phyloP scores from a whole-genome alignment of 2,113 vertebrate genomes.

The Menidia beryllina region DNA sequence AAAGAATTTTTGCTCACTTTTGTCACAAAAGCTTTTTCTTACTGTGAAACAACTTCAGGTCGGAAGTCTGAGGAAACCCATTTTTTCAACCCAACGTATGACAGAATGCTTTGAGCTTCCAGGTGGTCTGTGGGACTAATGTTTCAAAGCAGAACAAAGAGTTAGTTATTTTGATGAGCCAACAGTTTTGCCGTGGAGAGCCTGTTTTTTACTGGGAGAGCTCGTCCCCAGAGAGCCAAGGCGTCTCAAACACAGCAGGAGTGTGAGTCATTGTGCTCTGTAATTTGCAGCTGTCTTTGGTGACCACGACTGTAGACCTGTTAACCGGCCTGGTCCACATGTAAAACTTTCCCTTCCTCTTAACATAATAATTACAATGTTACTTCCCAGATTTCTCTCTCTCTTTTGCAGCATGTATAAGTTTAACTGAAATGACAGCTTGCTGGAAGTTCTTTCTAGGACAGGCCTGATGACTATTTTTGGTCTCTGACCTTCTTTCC shows the following conservation, averaged over 20 bases:
- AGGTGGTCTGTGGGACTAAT: constrained; percentile 50
- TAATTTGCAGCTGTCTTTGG: constrained; percentile 79
- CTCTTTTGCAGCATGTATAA: constrained; percentile 69
- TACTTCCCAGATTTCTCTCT: constrained; percentile 67
- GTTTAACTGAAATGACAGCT: constrained; percentile 70
- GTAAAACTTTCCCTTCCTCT: constrained; percentile 77
- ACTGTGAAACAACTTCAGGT: neutral
- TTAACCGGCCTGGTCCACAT: constrained; percentile 77
- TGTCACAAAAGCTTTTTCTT: too few relatives aligned
- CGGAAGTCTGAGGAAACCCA: neutral
- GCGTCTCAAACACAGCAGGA: constrained; percentile 64
- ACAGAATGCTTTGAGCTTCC: constrained; percentile 45
- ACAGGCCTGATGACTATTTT: constrained; percentile 74
- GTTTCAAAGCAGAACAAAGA: constrained; percentile 59
- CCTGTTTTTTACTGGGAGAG: constrained; percentile 57
- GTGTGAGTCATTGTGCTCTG: constrained; percentile 74
- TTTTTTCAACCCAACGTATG: neutral
- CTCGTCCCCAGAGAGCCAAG: constrained; percentile 51
- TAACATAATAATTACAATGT: constrained; percentile 77
- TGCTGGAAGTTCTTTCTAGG: constrained; percentile 66
- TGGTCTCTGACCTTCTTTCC: constrained; percentile 72
- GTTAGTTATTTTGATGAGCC: constrained; percentile 66
- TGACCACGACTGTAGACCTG: constrained; percentile 77
- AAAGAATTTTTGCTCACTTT: too few relatives aligned
- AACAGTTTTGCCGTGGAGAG: constrained; percentile 58